Evolutionary conservation across 2,113 vertebrate species (phyloP), one percentile per base, ranked within the genome.

Genomic region (Oreochromis aureus): DNA sequence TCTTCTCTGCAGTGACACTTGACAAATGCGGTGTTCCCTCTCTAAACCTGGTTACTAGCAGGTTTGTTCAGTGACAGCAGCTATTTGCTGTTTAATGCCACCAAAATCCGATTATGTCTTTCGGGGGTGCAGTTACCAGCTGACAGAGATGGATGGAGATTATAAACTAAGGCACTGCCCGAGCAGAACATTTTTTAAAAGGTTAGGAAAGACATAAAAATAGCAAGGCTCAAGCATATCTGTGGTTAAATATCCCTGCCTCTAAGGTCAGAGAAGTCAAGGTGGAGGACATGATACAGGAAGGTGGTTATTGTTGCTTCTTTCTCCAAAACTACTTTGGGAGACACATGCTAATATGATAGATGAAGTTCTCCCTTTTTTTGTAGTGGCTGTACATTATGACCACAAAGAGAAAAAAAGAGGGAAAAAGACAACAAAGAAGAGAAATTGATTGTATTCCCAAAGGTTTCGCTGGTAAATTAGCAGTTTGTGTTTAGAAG

Each of bases 71-170:
- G 89, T 93, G 91, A 92, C 89, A 88, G 86, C 83, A 86, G 93
- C 76, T 90, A 93, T 94, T 94, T 91, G 89, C 95, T 92, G 86
- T 92, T 96, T 95, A 95, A 95, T 95, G 87, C 93, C 90, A 78
- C 89, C 89, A 78, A 93, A 95, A 97, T 96, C 91, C 86, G 95
- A 96, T 97, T 96, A 96, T 92, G 93, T 87, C 83, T 95, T 96
- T 94, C 44, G 36, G 32, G 87, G 82, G 39, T 82, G 82, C 87
- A 71, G 94, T 92, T 53, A 66, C 69, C 36, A 51, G 83, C 82
- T 44, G 92, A 96, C 94, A 94, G 90, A 96, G 95, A 97, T 88
- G 89, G 94, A 97, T 96, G 95, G 92, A 90, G 85, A 94, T 93
- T 91, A 93, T 93, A 92, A 94, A 93, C 88, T 87, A 44, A 81